These are phyloP conservation scores for Ploceus nigricollis DNA, from an alignment of 2,113 vertebrate genomes.

Conservation along the genomic window DNA sequence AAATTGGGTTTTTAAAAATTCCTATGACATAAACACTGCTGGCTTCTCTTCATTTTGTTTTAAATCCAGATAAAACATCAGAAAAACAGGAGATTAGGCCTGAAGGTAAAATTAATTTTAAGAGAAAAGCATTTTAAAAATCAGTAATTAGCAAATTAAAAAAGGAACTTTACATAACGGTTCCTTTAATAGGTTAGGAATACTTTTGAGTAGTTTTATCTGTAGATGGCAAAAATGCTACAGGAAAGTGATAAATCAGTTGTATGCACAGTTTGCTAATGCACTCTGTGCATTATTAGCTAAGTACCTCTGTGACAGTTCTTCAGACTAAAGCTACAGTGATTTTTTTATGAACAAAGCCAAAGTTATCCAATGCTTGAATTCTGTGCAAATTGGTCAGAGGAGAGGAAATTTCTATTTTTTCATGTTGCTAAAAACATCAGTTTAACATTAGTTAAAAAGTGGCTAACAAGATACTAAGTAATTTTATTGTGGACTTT, in stretches of 20 bases:
- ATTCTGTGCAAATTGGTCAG: neutral
- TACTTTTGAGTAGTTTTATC: neutral
- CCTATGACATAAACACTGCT: neutral
- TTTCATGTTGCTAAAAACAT: neutral
- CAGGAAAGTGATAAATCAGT: neutral
- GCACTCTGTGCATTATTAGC: neutral
- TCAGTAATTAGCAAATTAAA: neutral
- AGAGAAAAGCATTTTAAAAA: neutral
- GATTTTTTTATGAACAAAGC: neutral
- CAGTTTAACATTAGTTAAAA: neutral
- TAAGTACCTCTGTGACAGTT: neutral
- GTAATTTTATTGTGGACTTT: neutral
- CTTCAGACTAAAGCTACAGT: neutral
- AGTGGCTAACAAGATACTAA: neutral
- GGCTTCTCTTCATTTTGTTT: neutral
- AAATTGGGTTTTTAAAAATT: no score
- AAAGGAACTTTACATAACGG: neutral
- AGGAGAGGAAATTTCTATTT: neutral
- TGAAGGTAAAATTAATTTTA: neutral
- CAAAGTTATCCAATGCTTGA: neutral
- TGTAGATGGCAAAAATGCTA: neutral
- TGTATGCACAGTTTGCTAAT: neutral
- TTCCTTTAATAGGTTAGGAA: neutral
- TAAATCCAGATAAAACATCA: neutral
- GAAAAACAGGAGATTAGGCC: neutral